A percentile compares a stretch with the other conserved stretches of the same genome.
Evolutionary conservation across 2,113 vertebrate species (phyloP).

Genomic region (Perccottus glenii): DNA sequence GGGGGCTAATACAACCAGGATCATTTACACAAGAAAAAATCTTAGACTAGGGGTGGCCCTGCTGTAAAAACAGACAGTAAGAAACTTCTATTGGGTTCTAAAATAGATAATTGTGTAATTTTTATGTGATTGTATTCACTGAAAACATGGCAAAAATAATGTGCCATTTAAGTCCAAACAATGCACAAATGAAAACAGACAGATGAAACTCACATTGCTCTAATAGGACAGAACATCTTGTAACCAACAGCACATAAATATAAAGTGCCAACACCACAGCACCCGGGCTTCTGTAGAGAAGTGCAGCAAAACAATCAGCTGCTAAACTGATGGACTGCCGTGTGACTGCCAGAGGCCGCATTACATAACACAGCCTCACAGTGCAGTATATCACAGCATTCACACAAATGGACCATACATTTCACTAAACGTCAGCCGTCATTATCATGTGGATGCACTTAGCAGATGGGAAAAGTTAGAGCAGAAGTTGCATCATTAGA

Average conservation of each 20-base stretch:
- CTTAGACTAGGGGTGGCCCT: too few species aligned
- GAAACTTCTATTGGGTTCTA: too few species aligned
- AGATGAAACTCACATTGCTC: neutral
- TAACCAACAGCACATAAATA: neutral
- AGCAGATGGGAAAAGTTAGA: neutral
- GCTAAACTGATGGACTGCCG: constrained; percentile 5
- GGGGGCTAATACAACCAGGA: too few species aligned
- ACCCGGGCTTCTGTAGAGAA: neutral
- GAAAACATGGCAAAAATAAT: too few species aligned
- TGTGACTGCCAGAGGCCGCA: constrained; percentile 7
- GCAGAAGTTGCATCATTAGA: constrained; percentile 1
- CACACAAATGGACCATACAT: constrained; percentile 36
- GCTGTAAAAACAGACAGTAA: too few species aligned
- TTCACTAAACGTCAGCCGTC: constrained; percentile 27
- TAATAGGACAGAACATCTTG: neutral
- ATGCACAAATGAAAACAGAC: neutral
- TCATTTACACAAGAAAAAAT: too few species aligned
- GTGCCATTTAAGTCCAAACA: too few species aligned
- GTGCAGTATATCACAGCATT: constrained; percentile 17
- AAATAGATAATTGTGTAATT: too few species aligned
- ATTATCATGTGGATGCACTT: constrained; percentile 17
- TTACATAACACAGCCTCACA: constrained; percentile 22
- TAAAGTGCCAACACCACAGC: neutral
- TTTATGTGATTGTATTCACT: too few species aligned
- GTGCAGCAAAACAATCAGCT: neutral